Conservation (phyloP, 2,888 invertebrate genomes). For the Eremobia ochroleuca region DNA sequence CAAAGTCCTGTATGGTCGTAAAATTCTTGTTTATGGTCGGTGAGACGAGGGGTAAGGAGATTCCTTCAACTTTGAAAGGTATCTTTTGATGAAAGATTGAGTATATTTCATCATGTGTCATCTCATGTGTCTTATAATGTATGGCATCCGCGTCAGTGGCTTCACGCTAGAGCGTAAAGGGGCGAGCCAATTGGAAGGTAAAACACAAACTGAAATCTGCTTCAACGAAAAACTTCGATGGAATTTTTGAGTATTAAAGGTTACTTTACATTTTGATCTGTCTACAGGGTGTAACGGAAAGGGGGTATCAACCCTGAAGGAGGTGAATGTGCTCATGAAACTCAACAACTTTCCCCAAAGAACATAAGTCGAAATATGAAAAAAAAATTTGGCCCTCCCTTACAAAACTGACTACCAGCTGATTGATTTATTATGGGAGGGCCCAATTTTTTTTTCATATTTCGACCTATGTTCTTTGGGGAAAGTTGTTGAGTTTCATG, state of each 20-base stretch:
- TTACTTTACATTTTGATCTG: background rate
- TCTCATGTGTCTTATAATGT: background rate
- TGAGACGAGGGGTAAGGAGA: background rate
- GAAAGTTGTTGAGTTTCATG: too few species aligned
- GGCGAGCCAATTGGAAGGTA: background rate
- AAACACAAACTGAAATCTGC: background rate
- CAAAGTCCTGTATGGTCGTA: background rate
- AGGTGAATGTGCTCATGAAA: too few species aligned
- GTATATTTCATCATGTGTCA: background rate
- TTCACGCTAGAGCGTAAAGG: background rate
- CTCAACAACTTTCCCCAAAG: too few species aligned
- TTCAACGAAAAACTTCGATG: background rate
- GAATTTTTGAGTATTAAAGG: background rate
- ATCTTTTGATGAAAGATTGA: conserved; percentile 15
- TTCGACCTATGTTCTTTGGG: too few species aligned
- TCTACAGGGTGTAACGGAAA: too few species aligned
- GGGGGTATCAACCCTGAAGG: too few species aligned
- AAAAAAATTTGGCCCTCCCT: too few species aligned
- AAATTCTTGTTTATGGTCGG: conserved; percentile 14
- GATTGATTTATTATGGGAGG: too few species aligned
- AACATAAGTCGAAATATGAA: too few species aligned
- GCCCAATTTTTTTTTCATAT: too few species aligned
- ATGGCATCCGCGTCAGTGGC: background rate
- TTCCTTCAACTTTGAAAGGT: background rate
- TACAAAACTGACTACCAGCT: too few species aligned